phyloP scores from a whole-genome alignment of 2,113 vertebrate genomes.

The Ciconia stormi region DNA sequence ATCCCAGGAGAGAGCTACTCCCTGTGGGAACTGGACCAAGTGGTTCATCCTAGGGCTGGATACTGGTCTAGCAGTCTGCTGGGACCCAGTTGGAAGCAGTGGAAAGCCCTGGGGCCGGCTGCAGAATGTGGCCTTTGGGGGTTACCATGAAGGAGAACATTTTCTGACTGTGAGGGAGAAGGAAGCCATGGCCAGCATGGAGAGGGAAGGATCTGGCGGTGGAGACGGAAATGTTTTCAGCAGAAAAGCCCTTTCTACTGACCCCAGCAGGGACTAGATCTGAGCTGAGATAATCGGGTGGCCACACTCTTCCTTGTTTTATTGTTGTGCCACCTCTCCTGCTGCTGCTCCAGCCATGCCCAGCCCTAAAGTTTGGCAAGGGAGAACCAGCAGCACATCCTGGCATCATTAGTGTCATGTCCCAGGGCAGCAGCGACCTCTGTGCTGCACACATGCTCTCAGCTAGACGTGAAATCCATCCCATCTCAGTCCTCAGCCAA shows the following conservation, averaged over 20 bases:
- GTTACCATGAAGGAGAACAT: background rate
- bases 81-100: background rate
- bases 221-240: background rate
- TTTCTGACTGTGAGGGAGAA: background rate
- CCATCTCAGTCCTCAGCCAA: rapidly evolving
- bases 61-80: background rate
- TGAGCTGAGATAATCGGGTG: background rate
- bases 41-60: background rate
- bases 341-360: background rate
- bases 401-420: background rate
- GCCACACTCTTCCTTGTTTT: background rate
- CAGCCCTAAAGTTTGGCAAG: background rate
- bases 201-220: background rate
- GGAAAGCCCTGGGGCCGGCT: background rate
- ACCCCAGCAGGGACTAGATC: background rate
- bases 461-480: background rate
- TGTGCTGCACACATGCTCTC: background rate
- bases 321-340: background rate
- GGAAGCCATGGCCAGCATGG: background rate
- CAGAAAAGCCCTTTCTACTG: background rate
- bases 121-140: background rate
- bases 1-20: background rate
- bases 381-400: background rate
- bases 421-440: background rate
- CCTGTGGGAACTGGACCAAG: background rate